Conservation (phyloP, 2,797 vertebrate genomes). For the Cirrhinus mrigala region DNA sequence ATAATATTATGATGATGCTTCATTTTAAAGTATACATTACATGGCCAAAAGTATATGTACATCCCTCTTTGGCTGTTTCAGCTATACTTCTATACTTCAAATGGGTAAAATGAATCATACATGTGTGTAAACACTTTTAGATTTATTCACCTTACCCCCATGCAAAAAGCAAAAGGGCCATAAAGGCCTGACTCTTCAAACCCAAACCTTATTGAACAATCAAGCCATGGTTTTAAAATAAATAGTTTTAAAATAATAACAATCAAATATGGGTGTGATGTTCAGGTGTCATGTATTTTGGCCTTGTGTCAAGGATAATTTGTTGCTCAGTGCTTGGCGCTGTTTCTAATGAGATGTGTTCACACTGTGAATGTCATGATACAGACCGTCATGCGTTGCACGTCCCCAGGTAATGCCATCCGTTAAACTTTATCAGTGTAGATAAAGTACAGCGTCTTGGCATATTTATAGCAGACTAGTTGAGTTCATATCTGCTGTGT, state of each 20-base stretch:
- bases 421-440: neutral
- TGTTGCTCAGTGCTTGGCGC: neutral
- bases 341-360: neutral
- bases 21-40: neutral
- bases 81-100: neutral
- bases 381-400: neutral
- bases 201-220: neutral
- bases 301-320: neutral
- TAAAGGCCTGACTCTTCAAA: neutral
- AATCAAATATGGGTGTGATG: neutral
- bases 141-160: neutral
- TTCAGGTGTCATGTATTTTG: neutral
- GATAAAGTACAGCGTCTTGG: conserved; percentile 5
- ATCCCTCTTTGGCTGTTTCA: neutral
- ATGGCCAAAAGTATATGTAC: too few relatives aligned
- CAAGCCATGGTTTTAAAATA: neutral
- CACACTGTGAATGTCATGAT: neutral
- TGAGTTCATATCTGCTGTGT: neutral
- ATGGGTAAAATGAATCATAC: neutral
- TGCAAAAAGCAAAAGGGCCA: neutral
- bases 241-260: neutral
- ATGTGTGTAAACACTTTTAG: neutral
- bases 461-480: neutral
- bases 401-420: neutral
- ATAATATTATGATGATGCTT: neutral